phyloP scores from a whole-genome alignment of 2,797 vertebrate species.

The Carcharodon carcharias region DNA sequence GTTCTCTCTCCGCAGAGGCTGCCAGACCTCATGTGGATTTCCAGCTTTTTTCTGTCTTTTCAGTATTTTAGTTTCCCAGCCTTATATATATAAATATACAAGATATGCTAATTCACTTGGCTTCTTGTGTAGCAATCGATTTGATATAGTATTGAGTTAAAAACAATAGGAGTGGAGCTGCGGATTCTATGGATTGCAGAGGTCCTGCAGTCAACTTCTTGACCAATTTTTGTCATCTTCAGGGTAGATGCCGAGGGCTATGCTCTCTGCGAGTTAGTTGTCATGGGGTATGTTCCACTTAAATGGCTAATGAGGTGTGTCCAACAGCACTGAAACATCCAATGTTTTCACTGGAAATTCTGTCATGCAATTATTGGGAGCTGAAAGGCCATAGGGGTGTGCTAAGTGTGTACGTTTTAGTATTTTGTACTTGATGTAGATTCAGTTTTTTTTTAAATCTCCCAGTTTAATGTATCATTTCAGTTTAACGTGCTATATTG shows the following conservation, averaged over 20 bases:
- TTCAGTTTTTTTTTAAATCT: neutral
- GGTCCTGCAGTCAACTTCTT: neutral
- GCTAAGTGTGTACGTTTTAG: neutral
- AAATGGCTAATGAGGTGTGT: neutral
- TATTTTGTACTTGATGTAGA: neutral
- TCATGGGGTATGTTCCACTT: neutral
- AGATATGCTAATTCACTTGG: neutral
- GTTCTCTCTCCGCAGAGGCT: neutral
- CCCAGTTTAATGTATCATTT: neutral
- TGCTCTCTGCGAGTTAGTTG: neutral
- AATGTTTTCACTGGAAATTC: neutral
- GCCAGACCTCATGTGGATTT: neutral
- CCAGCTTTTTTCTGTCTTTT: neutral
- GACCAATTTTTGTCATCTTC: neutral
- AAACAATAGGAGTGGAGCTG: too few species aligned
- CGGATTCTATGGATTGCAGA: neutral
- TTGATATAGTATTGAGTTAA: neutral
- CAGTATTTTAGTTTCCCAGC: neutral
- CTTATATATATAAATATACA: neutral
- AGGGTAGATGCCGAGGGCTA: neutral
- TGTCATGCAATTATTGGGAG: neutral
- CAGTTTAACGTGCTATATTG: neutral
- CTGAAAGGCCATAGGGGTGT: neutral
- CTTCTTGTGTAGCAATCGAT: neutral
- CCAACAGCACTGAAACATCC: neutral